Evolutionary conservation across 1,140 invertebrate genomes (phyloP), one percentile per base, ranked within the genome.

Genomic region (Drosophila orena): DNA sequence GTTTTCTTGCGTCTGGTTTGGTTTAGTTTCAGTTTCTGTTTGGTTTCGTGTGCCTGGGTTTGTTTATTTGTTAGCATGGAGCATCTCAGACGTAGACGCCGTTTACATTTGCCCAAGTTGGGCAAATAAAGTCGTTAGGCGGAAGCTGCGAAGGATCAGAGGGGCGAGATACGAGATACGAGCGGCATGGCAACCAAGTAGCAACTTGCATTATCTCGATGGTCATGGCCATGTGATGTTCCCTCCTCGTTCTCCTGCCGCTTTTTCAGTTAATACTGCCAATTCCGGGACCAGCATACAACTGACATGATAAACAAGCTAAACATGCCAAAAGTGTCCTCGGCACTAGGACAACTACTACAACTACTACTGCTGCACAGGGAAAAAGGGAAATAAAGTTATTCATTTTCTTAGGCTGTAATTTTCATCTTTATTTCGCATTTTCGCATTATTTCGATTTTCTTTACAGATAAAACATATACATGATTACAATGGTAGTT

Each of bases 231-330:
- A 30, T 68, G 61, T 56, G 56, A 62, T 46, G 66, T 78, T 72
- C 74, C 76, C 70, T 71, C 55, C 77, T 69, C 53, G 40, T 43
- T 53, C 52, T 61, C 47, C 12, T n/a, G 35, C 10, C 22, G 17
- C 37, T 38, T 40, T 59, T 50, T 40, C 50, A 78, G 76, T 88
- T 89, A 89, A 83, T 83, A 72, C 79, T 88, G 83, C 84, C 84
- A 88, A 88, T 88, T 86, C 84, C 62, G 73, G 50, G 37, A 77
- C 43, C 55, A 77, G 52, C 46, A 40, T 77, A 77, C 74, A 60
- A 77, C 56, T 88, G 84, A 88, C 83, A 89, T 52, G 83, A 88
- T 88, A 89, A 88, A 88, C 83, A 88, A 77, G 83, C 84, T 68
- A 53, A 57, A 76, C 62, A 50, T 50, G 69, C 69, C 54, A 42